Base-by-base conservation (phyloP, 1,140 invertebrate species). In the Heliconius congener region DNA sequence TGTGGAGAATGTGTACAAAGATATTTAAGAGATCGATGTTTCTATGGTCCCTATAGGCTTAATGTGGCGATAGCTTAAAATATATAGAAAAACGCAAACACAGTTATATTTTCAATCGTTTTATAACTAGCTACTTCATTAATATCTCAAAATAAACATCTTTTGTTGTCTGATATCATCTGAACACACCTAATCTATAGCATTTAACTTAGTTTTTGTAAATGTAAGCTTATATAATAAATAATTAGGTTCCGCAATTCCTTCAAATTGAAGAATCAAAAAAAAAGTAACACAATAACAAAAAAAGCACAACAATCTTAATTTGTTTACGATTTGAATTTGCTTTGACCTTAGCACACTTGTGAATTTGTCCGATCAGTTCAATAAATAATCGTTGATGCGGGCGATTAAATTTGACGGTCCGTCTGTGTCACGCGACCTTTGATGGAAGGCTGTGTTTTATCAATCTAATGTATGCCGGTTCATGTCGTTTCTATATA, bases 321-420 rank as follows among this genome's bases (percentile, higher is more conserved):
- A 75, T 34, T 76, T 71, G 71, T 74, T 80, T 76, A 76, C 74
- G 30, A 87, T 81, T 77, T 37, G 37, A 86, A 84, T 83, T 82
- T 78, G 80, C 19, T 76, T 42, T 79, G 87, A 87, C 88, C 91
- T 93, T 92, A 91, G 86, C 91, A 91, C 88, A 76, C 83, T 88
- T 91, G 90, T 91, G 83, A 87, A 89, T 84, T 84, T 86, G 84
- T 78, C 85, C 88, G 87, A 87, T 87, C 81, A 84, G 84, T 84
- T 81, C 82, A 83, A 86, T 86, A 87, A 86, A 83, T 82, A 79
- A 83, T 84, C 88, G 87, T 76, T 87, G 86, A 93, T 90, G 89
- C 90, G 90, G 90, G 89, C 80, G 86, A 86, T 89, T 86, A 79
- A 79, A 85, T 86, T 89, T 85, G 82, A 82, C 82, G 73, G 74